A percentile compares a stretch with the other conserved stretches of the same genome.
Conservation (phyloP, 1,140 invertebrate genomes). For the Caenorhabditis tropicalis region DNA sequence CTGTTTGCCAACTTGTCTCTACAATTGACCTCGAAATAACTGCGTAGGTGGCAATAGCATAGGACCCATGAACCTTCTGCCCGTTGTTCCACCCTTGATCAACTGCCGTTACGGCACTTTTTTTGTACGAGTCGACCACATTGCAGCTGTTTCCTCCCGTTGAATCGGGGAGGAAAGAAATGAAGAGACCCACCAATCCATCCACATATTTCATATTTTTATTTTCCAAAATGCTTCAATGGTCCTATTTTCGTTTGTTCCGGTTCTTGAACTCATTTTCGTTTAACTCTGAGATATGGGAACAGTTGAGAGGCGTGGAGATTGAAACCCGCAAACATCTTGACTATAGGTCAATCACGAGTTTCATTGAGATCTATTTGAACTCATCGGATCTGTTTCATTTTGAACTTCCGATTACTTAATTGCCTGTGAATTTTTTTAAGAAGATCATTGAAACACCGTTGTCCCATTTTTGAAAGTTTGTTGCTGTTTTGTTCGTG, state of each 20-base stretch:
- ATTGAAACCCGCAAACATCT: slow-evolving; percentile 14
- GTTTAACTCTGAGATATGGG: background rate
- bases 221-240: background rate
- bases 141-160: background rate
- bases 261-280: background rate
- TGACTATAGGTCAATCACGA: slow-evolving; percentile 30
- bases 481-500: no score
- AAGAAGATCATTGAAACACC: no score
- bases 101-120: slow-evolving; percentile 29
- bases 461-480: no score
- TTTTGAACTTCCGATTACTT: background rate
- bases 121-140: slow-evolving; percentile 16
- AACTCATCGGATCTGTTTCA: background rate
- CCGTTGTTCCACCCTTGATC: background rate
- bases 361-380: slow-evolving; percentile 19
- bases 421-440: background rate
- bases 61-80: background rate
- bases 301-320: background rate
- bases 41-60: slow-evolving; percentile 18
- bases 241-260: slow-evolving; percentile 24
- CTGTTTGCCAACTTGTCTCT: slow-evolving; percentile 33
- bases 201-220: slow-evolving; percentile 5
- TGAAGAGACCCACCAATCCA: slow-evolving; percentile 1
- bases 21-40: slow-evolving; percentile 27
- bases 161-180: background rate